These are phyloP conservation scores for Neomorphus geoffroyi DNA, from an alignment of 2,797 vertebrate genomes.

Conservation along the genomic window DNA sequence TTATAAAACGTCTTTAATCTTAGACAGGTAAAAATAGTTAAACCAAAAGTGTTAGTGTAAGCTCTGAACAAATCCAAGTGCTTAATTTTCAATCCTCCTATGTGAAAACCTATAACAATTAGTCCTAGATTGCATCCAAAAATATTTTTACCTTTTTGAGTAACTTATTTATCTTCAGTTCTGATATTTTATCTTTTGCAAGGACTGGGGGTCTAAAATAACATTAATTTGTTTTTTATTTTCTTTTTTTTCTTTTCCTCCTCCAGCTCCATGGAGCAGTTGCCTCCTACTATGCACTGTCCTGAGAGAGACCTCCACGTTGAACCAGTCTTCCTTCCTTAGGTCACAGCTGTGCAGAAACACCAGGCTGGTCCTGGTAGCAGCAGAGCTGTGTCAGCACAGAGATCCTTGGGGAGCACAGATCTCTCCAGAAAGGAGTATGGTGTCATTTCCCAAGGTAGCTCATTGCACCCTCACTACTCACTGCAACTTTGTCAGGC, in stretches of 20 bases:
- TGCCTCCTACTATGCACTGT: neutral
- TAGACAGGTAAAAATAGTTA: neutral
- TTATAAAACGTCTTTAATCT: neutral
- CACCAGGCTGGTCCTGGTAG: neutral
- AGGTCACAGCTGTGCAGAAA: neutral
- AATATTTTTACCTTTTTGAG: rapidly evolving
- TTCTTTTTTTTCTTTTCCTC: rapidly evolving
- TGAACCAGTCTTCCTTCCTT: neutral
- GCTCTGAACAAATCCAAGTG: neutral
- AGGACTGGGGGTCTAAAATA: neutral
- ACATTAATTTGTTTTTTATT: rapidly evolving
- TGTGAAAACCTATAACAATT: neutral
- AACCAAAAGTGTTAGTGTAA: neutral
- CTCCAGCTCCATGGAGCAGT: neutral
- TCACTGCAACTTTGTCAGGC: neutral
- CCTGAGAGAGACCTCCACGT: neutral
- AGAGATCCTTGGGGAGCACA: neutral
- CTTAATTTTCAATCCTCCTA: neutral
- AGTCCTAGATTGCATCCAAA: neutral
- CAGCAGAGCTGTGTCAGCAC: neutral
- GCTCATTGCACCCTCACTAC: neutral
- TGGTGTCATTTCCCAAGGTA: neutral
- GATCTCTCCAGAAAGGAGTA: too few species aligned
- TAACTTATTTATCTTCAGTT: neutral
- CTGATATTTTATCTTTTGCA: neutral